Evolutionary conservation across 2,113 vertebrate genomes (phyloP).

Genomic region (Pampusana beccarii): DNA sequence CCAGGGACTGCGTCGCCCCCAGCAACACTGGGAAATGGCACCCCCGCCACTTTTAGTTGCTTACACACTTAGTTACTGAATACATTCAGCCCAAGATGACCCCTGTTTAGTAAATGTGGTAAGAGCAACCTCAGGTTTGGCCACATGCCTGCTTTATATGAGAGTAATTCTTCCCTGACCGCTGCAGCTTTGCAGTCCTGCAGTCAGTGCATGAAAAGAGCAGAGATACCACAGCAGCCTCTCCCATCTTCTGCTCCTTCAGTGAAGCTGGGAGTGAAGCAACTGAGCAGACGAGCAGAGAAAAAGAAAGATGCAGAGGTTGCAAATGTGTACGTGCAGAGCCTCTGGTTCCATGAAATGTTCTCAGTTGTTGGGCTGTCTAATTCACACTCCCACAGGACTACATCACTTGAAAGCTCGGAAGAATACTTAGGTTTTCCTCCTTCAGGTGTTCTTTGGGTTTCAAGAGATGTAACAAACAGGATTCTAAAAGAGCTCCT

Average conservation of each 20-base stretch:
- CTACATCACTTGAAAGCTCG: background rate
- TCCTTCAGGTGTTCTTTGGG: background rate
- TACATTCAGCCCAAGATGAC: background rate
- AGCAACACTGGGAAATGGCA: background rate
- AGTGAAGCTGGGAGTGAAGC: background rate
- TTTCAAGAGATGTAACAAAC: background rate
- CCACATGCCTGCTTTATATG: background rate
- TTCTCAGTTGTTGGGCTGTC: background rate
- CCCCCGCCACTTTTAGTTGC: background rate
- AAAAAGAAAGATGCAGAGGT: background rate
- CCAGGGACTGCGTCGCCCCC: background rate
- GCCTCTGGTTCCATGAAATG: background rate
- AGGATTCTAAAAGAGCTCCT: background rate
- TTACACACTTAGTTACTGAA: background rate
- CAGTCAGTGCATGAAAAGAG: background rate
- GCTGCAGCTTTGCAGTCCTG: background rate
- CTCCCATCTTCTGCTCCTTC: background rate
- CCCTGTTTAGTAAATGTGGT: background rate
- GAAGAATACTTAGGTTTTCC: background rate
- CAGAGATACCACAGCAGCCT: background rate
- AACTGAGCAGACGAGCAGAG: background rate
- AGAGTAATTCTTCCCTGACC: background rate
- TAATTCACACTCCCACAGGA: background rate
- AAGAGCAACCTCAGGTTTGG: background rate
- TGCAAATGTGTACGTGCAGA: background rate